Evolutionary conservation across 2,888 invertebrate species (phyloP), one percentile per base, ranked within the genome.

Genomic region (Busseola fusca): DNA sequence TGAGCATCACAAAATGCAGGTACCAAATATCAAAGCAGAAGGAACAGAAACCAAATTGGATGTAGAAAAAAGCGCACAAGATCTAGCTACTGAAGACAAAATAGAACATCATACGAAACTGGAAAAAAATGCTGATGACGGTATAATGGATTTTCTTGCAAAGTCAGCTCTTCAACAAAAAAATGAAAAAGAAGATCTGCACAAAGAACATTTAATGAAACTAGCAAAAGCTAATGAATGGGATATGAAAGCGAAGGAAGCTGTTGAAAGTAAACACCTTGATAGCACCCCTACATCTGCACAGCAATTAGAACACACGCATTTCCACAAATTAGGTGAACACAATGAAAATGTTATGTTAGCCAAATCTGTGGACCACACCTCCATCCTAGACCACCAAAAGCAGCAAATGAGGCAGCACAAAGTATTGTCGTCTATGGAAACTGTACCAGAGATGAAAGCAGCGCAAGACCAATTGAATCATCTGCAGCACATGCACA

Each of bases 331-430:
- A 45, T 71, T 74, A 62, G 58, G 62, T 12, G 65, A 69, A 52
- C 64, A 78, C 27, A 64, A 52, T 63, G 77, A 77, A 62, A 80
- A 78, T 57, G 54, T 63, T 37, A 79, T 83, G 72, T 59, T 82
- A 45, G 65, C 63, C 3, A 86, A 82, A 74, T 75, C 83, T 64
- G 76, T 72, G 27, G 83, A 85, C 21, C 78, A 77, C 58, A 52
- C 57, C 40, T 40, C 64, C 30, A 37, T 67, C 34, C 42, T 57
- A 9, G 71, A 79, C 6, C 64, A 69, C n/a, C 74, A 75, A 42
- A 82, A 74, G 27, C 73, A 78, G 27, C 71, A 73, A 45, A 64
- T 69, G 37, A 76, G 66, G 57, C 73, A 77, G 27, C 63, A 62
- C 0, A 50, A 65, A 12, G 48, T 65, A 18, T 18, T 71, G 45